Conservation (phyloP, 2,888 invertebrate species). For the Iphiclides podalirius region DNA sequence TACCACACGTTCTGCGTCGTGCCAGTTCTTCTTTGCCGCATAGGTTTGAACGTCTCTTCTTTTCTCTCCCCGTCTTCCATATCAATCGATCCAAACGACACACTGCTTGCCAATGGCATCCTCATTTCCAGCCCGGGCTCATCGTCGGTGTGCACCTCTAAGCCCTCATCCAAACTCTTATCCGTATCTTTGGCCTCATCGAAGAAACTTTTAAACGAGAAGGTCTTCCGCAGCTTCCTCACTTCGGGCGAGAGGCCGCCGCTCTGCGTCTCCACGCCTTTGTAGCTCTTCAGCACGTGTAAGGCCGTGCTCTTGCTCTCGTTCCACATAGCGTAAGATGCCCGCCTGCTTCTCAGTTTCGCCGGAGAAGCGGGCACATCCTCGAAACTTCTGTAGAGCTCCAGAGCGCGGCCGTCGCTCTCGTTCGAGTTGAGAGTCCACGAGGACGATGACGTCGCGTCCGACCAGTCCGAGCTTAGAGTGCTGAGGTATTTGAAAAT, state of each 20-base stretch:
- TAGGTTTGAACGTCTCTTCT: conserved; percentile 29
- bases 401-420: conserved; percentile 32
- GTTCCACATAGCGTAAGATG: conserved; percentile 53
- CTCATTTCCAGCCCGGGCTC: conserved; percentile 34
- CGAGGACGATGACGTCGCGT: conserved; percentile 43
- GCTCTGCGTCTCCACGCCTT: conserved; percentile 45
- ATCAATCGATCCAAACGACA: conserved; percentile 5
- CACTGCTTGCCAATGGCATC: conserved; percentile 26
- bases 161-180: conserved; percentile 36
- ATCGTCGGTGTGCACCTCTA: conserved; percentile 31
- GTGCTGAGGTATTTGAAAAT: conserved; percentile 57
- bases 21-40: conserved; percentile 46
- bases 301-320: conserved; percentile 47
- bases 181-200: conserved; percentile 38
- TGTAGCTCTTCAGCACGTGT: conserved; percentile 56
- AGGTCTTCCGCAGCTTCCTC: conserved; percentile 55
- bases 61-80: conserved; percentile 28
- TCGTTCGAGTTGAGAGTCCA: conserved; percentile 58
- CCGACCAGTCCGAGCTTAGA: conserved; percentile 54
- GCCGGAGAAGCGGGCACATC: conserved; percentile 66
- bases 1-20: conserved; percentile 42
- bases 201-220: conserved; percentile 42
- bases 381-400: conserved; percentile 59
- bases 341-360: conserved; percentile 63
- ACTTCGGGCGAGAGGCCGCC: conserved; percentile 53